These are phyloP conservation scores for Mactromeris polynyma DNA, from an alignment of 2,888 invertebrate genomes.

Conservation along the genomic window DNA sequence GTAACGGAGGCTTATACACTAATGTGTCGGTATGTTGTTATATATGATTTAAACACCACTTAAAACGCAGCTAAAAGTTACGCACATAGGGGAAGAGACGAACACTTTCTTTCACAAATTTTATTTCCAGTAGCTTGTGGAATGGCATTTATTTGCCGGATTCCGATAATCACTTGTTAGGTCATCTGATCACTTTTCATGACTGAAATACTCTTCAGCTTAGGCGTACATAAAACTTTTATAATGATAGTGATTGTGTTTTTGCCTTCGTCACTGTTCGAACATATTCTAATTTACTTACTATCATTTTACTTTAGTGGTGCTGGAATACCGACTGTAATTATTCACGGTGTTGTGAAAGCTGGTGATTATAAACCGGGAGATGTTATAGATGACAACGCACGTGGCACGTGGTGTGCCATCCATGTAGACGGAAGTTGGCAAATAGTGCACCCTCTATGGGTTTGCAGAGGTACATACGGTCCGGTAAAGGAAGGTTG, in stretches of 20 bases:
- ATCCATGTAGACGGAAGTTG: slow-evolving; percentile 78
- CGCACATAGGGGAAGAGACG: too few relatives aligned
- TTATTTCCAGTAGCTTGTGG: too few relatives aligned
- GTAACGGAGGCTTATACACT: slow-evolving; percentile 49
- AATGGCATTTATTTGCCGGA: too few relatives aligned
- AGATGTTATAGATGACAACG: slow-evolving; percentile 62
- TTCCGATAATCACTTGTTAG: too few relatives aligned
- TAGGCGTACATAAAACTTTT: too few relatives aligned
- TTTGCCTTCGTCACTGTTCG: too few relatives aligned
- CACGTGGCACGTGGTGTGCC: slow-evolving; percentile 78
- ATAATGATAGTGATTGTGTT: too few relatives aligned
- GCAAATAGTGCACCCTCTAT: slow-evolving; percentile 80
- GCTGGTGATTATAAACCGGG: slow-evolving; percentile 79
- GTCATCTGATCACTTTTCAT: too few relatives aligned
- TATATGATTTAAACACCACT: not conserved
- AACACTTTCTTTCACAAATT: too few relatives aligned
- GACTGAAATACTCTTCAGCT: too few relatives aligned
- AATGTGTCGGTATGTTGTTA: slow-evolving; percentile 29
- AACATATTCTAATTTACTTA: too few relatives aligned
- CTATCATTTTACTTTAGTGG: slow-evolving; percentile 65
- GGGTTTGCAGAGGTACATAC: slow-evolving; percentile 75
- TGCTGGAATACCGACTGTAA: slow-evolving; percentile 75
- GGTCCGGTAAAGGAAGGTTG: slow-evolving; percentile 25
- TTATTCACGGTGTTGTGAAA: slow-evolving; percentile 78
- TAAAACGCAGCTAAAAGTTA: too few relatives aligned